Percentiles rank a stretch among this genome's conserved stretches.
These are phyloP conservation scores for Tachyglossus aculeatus DNA, from an alignment of 2,797 vertebrate genomes.

Conservation along the genomic window DNA sequence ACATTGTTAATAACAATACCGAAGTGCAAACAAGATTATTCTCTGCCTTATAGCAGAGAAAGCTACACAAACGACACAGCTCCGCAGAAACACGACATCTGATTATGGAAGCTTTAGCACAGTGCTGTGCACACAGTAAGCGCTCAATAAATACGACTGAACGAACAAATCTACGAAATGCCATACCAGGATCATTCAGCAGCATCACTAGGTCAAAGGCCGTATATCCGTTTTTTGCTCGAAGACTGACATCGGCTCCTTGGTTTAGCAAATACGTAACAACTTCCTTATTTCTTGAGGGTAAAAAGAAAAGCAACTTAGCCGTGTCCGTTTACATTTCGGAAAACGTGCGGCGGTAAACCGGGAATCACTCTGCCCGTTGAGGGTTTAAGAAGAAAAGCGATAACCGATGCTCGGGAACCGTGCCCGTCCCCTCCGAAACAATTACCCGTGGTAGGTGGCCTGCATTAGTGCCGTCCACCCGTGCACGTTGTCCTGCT, in stretches of 20 bases:
- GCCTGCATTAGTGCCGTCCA: conserved; percentile 99
- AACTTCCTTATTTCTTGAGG: conserved; percentile 90
- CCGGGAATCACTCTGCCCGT: fast-evolving
- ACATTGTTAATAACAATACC: no score
- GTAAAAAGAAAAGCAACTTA: conserved; percentile 22
- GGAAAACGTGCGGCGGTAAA: background rate
- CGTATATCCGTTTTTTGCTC: conserved; percentile 95
- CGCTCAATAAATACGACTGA: no score
- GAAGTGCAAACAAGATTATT: no score
- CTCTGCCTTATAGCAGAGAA: no score
- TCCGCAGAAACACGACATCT: no score
- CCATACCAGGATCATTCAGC: conserved; percentile 90
- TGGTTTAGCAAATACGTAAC: conserved; percentile 94
- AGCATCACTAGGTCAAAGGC: conserved; percentile 98
- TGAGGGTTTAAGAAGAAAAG: background rate
- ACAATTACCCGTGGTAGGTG: conserved; percentile 91
- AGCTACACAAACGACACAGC: no score
- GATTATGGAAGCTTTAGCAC: no score
- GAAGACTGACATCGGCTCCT: conserved; percentile 91
- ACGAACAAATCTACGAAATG: background rate
- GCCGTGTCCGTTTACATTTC: background rate
- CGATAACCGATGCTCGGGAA: no score
- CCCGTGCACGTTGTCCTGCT: conserved; percentile 90
- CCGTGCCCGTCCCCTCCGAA: background rate
- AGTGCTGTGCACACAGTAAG: no score